Evolutionary conservation across 2,797 vertebrate genomes (phyloP), one percentile per base, ranked within the genome.

Genomic region (Holocentrus rufus): DNA sequence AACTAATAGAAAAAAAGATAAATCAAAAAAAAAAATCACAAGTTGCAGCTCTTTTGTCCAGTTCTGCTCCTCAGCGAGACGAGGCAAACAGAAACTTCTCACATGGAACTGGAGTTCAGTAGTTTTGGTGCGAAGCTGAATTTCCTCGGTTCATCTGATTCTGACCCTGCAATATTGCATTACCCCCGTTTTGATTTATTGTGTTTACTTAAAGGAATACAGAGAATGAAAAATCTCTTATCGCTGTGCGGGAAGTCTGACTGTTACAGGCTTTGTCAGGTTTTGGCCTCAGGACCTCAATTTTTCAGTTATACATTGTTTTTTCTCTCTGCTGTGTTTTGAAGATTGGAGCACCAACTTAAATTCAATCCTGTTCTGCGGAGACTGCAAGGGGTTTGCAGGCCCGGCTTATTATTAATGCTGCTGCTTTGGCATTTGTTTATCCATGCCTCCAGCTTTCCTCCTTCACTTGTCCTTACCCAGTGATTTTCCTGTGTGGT

Each of bases 181-280:
- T 5, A 5, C 17, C 15, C n/a, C 15, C 1, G 3, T 5, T 62
- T 34, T 39, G 50, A 77, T 50, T 63, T 23, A 46, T 58, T 27
- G 34, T 70, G 55, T 65, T 50, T 72, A 50, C 54, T 65, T 20
- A 25, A 34, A 68, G 22, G n/a, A 50, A 18, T 17, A 47, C 11
- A 9, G 11, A 17, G 22, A 61, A 17, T 30, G 9, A 56, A 25
- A 34, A 39, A n/a, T 52, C 46, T 46, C n/a, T 61, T 61, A 20
- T 44, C 36, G 58, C 17, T 20, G 9, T 9, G 2, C 10, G 5
- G 27, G 20, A 67, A 46, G 47, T 59, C 55, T 5, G 53, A 55
- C 7, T 59, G 53, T 59, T 34, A 23, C n/a, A 22, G 4, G 20
- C 10, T 42, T 39, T 61, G 44, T 77, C 39, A 65, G 30, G 14